These are phyloP conservation scores for Grallaria varia DNA, from an alignment of 2,113 vertebrate genomes.

Conservation along the genomic window DNA sequence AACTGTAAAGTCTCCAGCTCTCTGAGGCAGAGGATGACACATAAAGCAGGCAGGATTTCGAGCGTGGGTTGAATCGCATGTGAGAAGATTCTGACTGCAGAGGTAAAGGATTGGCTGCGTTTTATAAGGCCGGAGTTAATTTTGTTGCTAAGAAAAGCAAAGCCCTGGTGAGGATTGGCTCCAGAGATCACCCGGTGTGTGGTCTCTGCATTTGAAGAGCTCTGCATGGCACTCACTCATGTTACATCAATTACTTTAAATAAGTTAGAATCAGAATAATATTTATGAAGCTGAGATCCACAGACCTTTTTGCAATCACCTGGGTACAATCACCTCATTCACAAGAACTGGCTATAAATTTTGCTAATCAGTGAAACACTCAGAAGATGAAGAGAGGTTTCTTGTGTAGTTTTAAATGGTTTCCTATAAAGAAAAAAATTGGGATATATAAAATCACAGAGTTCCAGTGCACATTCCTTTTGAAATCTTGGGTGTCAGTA, in stretches of 20 bases:
- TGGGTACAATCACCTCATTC: conserved; percentile 33
- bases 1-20: neutral
- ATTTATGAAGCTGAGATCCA: conserved; percentile 18
- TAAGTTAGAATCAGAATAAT: conserved; percentile 41
- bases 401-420: neutral
- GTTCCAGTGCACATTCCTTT: neutral
- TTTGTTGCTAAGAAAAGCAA: conserved; percentile 36
- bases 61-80: neutral
- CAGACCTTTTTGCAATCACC: conserved; percentile 40
- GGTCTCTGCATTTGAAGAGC: conserved; percentile 1
- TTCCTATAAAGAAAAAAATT: neutral
- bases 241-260: conserved; percentile 29
- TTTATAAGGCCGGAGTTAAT: conserved; percentile 7
- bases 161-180: neutral
- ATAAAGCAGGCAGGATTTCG: neutral
- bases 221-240: neutral
- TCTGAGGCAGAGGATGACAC: neutral
- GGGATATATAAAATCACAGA: neutral
- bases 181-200: conserved; percentile 32
- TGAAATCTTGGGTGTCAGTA: neutral
- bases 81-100: neutral
- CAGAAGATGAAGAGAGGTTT: conserved; percentile 4
- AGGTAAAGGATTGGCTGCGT: conserved; percentile 1
- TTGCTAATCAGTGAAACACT: conserved; percentile 11
- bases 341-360: conserved; percentile 19